Conservation (phyloP, 2,113 vertebrate species). For the Raphicerus campestris region DNA sequence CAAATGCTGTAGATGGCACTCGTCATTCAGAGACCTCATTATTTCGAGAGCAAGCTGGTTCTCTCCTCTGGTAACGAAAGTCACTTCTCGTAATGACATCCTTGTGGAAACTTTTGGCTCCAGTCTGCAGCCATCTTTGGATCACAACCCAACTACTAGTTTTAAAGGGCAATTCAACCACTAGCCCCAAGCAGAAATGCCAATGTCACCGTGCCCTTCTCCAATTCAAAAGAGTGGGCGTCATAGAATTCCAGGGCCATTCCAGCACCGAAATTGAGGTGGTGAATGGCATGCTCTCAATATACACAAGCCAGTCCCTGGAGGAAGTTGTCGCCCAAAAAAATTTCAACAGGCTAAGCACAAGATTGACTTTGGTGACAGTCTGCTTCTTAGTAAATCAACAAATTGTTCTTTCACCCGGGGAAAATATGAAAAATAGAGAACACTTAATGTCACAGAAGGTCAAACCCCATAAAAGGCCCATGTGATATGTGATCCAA, state of each 20-base stretch:
- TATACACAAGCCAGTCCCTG: constrained; percentile 25
- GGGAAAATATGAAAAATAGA: constrained; percentile 48
- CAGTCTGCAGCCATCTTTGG: constrained; percentile 30
- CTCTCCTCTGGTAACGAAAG: not conserved
- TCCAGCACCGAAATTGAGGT: not conserved
- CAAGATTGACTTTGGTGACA: not conserved
- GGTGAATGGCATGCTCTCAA: constrained; percentile 30
- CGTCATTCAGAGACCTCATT: not conserved
- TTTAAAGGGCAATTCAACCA: constrained; percentile 60
- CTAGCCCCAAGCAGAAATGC: constrained; percentile 51
- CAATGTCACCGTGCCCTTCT: constrained; percentile 49
- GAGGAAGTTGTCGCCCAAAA: constrained; percentile 46
- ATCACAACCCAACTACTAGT: constrained; percentile 38
- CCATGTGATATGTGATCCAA: not conserved
- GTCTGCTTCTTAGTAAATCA: constrained; percentile 42
- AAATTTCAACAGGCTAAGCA: constrained; percentile 28
- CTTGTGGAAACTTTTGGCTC: constrained; percentile 56
- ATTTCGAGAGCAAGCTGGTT: not conserved
- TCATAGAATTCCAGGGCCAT: constrained; percentile 15
- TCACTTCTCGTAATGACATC: constrained; percentile 42
- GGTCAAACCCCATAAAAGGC: constrained; percentile 12
- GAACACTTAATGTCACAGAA: constrained; percentile 40
- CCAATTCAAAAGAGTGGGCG: constrained; percentile 41
- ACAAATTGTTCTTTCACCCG: constrained; percentile 57
- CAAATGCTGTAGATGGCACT: not conserved